A percentile compares a stretch with the other conserved stretches of the same genome.
Conservation (phyloP, 2,113 vertebrate genomes). For the Neotragus pygmaeus region DNA sequence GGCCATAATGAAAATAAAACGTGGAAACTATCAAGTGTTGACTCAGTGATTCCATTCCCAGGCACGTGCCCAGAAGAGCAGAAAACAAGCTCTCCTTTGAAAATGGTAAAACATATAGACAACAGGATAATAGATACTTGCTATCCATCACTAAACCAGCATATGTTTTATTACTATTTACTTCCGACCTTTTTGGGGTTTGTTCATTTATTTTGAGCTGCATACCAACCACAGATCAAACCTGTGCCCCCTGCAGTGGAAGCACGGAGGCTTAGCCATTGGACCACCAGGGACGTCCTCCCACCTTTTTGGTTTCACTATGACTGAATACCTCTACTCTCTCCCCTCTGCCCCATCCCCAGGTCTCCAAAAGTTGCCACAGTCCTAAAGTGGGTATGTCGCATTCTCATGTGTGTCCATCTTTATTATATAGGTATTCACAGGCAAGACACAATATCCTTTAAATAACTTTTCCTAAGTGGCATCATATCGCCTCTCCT, state of each 20-base stretch:
- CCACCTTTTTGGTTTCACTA: not conserved
- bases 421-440: not conserved
- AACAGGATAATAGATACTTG: not conserved
- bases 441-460: not conserved
- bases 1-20: not conserved
- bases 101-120: not conserved
- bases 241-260: accelerated
- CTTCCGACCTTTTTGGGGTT: not conserved
- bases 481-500: not conserved
- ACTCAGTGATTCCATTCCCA: not conserved
- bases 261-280: not conserved
- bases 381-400: not conserved
- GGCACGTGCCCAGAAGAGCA: not conserved
- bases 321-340: not conserved
- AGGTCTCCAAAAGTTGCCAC: not conserved
- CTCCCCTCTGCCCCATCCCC: not conserved
- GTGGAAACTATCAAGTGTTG: not conserved
- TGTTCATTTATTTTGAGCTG: not conserved
- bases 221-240: not conserved
- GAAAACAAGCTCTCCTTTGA: not conserved
- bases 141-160: not conserved
- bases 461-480: not conserved
- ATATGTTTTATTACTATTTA: not conserved
- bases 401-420: not conserved
- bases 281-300: not conserved